phyloP scores from a whole-genome alignment of 2,113 vertebrate genomes.

The Oncorhynchus tshawytscha region DNA sequence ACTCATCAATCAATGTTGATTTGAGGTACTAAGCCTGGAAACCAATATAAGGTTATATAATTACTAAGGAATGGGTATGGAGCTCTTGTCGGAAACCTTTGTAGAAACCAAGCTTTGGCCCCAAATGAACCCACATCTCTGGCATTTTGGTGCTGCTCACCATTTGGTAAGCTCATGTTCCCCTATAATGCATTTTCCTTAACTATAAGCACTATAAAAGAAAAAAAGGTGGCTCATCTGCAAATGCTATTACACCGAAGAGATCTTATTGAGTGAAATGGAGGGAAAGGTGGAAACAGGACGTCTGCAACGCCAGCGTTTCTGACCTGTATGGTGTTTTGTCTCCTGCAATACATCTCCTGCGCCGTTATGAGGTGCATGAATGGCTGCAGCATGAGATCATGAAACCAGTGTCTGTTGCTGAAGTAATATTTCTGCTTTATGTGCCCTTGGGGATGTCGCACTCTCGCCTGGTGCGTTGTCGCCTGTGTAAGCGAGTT shows the following conservation, averaged over 20 bases:
- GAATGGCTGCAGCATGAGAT: constrained; percentile 24
- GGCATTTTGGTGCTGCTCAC: too few species aligned
- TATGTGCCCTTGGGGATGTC: constrained; percentile 43
- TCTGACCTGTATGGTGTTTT: constrained; percentile 6
- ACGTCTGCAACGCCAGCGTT: neutral
- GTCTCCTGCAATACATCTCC: constrained; percentile 26
- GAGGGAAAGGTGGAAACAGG: neutral
- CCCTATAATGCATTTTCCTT: neutral
- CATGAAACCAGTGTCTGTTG: constrained; percentile 29
- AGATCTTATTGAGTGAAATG: neutral
- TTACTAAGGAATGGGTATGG: too few species aligned
- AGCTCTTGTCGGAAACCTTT: too few species aligned
- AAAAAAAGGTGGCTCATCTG: neutral
- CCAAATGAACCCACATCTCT: too few species aligned
- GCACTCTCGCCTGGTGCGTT: constrained; percentile 37
- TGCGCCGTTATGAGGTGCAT: constrained; percentile 19
- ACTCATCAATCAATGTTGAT: too few species aligned
- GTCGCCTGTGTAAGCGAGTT: constrained; percentile 43
- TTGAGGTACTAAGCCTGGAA: too few species aligned
- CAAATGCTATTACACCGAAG: neutral
- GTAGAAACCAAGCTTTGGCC: too few species aligned
- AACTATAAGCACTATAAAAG: neutral
- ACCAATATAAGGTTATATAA: too few species aligned
- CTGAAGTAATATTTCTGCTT: constrained; percentile 23
- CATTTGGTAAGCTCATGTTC: neutral